Base-by-base conservation (phyloP, 2,888 invertebrate genomes). In the Noctua fimbriata region DNA sequence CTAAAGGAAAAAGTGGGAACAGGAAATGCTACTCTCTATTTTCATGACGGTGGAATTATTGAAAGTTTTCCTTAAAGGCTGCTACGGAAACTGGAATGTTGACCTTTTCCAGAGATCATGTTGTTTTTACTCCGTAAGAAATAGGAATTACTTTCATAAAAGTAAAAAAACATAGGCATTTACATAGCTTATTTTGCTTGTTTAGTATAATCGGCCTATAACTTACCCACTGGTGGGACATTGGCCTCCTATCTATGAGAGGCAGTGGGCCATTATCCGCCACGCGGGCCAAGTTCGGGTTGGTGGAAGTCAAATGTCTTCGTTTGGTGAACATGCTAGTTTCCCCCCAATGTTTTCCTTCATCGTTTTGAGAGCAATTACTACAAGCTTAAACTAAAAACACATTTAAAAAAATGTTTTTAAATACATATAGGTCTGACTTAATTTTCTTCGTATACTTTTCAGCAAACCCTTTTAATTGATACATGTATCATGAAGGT, bases 1-100 rank as follows among this genome's bases (percentile, higher is more conserved):
- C 60, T 78, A 52, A 49, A 70, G 65, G 65, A 75, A 77, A 71
- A 60, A 24, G n/a, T 75, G 47, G 52, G 67, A 73, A 67, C 60
- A 63, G 58, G 60, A 72, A 74, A 63, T 44, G 63, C 69, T 60
- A 44, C 60, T 49, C 60, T 28, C 3, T 63, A 47, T 86, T 73
- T 69, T 55, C 18, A n/a, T 72, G n/a, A 6, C 16, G 18, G 14
- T 55, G 36, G 66, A 24, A 47, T 81, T 78, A 44, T 60, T 12
- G 49, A 52, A 47, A 36, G 24, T 67, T 60, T 71, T 66, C 36
- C 24, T 85, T 69, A 36, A 21, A 65, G 3, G 44, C 55, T 28
- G 28, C 1, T 47, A 47, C 21, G 7, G 24, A 47, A 65, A 28
- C 65, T 36, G 41, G 5, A 67, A 32, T 55, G 14, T 49, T 58